A percentile compares a stretch with the other conserved stretches of the same genome.
These are phyloP conservation scores for Pheucticus melanocephalus DNA, from an alignment of 2,113 vertebrate genomes.

Conservation along the genomic window DNA sequence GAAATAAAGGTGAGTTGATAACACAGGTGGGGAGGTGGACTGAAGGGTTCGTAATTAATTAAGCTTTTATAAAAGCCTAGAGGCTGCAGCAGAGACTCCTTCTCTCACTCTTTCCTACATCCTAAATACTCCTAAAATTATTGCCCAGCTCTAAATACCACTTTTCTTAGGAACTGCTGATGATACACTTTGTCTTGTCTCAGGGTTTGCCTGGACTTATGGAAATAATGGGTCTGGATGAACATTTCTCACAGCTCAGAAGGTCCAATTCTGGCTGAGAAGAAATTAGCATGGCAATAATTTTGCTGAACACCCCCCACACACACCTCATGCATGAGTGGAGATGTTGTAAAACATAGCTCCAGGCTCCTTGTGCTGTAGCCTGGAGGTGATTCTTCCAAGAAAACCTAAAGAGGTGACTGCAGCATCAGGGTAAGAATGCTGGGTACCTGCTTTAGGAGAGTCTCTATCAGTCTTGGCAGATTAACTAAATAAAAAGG, in stretches of 20 bases:
- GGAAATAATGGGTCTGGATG: background rate
- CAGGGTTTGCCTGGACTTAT: background rate
- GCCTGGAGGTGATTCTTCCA: background rate
- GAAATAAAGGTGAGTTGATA: background rate
- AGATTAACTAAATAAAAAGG: background rate
- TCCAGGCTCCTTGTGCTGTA: background rate
- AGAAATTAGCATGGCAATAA: background rate
- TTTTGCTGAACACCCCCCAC: background rate
- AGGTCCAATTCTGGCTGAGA: background rate
- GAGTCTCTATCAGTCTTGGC: rapidly evolving
- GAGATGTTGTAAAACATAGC: background rate
- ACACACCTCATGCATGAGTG: too few species aligned
- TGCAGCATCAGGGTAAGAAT: rapidly evolving
- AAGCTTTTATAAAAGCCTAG: background rate
- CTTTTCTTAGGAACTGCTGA: background rate
- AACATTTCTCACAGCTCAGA: background rate
- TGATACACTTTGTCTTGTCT: background rate
- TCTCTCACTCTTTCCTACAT: background rate
- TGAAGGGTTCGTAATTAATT: background rate
- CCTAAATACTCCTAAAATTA: background rate
- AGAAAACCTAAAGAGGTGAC: rapidly evolving
- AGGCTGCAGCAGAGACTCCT: background rate
- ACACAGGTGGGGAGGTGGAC: background rate
- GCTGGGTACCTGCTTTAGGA: background rate
- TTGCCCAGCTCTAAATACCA: background rate